These are phyloP conservation scores for Arrhopalites spinosus DNA, from an alignment of 2,888 invertebrate genomes.

Conservation along the genomic window DNA sequence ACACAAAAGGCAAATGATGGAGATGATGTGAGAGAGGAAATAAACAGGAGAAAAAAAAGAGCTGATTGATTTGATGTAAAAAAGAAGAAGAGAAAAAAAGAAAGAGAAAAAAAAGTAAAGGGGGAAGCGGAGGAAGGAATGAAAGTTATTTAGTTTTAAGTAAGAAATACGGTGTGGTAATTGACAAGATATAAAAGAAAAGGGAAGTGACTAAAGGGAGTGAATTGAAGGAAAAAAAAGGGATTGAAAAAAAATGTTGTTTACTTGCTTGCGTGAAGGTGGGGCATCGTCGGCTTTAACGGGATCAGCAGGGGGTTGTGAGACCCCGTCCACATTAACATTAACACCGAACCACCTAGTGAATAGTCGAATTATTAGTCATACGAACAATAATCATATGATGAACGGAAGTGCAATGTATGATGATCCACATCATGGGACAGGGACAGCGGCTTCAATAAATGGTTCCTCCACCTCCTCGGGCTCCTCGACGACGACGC, in stretches of 20 bases:
- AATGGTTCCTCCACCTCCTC: conserved; percentile 51
- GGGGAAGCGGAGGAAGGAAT: conserved; percentile 12
- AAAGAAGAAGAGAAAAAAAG: neutral
- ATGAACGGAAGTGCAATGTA: conserved; percentile 56
- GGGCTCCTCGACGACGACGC: conserved; percentile 51
- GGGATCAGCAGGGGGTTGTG: conserved; percentile 51
- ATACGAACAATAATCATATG: conserved; percentile 45
- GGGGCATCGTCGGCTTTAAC: conserved; percentile 53
- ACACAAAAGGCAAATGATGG: no score
- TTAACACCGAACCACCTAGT: conserved; percentile 39
- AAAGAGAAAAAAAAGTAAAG: neutral
- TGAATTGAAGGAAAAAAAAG: conserved; percentile 9
- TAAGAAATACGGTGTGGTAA: conserved; percentile 44
- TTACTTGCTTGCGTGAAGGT: conserved; percentile 57
- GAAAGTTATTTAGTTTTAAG: conserved; percentile 43
- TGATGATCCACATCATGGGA: conserved; percentile 51
- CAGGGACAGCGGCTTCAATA: conserved; percentile 33
- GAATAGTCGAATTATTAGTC: conserved; percentile 41
- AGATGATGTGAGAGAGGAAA: no score
- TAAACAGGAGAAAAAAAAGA: no score
- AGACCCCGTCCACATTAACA: conserved; percentile 45
- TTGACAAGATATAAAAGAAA: conserved; percentile 19
- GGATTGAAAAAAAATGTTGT: conserved; percentile 53
- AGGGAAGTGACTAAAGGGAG: neutral
- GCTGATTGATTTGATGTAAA: no score